Evolutionary conservation across 2,888 invertebrate genomes (phyloP), one percentile per base, ranked within the genome.

Genomic region (Macaria notata): DNA sequence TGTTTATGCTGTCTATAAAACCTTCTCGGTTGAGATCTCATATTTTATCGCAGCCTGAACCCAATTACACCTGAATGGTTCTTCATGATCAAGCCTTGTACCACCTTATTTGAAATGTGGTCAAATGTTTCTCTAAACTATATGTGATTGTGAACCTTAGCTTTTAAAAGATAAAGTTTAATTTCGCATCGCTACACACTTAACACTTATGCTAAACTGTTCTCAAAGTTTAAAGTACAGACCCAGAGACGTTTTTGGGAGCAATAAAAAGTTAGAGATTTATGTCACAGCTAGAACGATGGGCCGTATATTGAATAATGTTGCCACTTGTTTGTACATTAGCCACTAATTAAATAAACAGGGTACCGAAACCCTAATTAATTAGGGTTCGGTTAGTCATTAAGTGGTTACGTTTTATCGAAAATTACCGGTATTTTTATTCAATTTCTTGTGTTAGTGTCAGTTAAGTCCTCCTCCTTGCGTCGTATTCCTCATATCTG

Each of bases 11-110:
- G 76, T 79, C 87, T 80, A 89, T 90, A 90, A 90, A 90, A 86
- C 79, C 77, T 75, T 81, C 79, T 75, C 74, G 75, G 72, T 19
- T 19, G 77, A 81, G 81, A 84, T 79, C 87, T 84, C 83, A 86
- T 88, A 90, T 89, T 86, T 90, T 88, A 88, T 85, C 76, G 80
- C 65, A 81, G 81, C 80, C 83, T 86, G 86, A 87, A 81, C 84
- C 90, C 89, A 90, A 91, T 91, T 90, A 90, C 87, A 80, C 75
- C 70, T 86, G 82, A 85, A 89, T 85, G 88, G 86, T 88, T 86
- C 88, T 79, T 86, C 87, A 85, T 86, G 88, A 87, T 84, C 89
- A 83, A 79, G 7, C 33, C 33, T 36, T 36, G 7, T 36, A 36
- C 33, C 33, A 36, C 33, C 7, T 6, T 7, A 36, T 36, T 36